Evolutionary conservation across 2,888 invertebrate species (phyloP), one percentile per base, ranked within the genome.

Genomic region (Archips crataeganus): DNA sequence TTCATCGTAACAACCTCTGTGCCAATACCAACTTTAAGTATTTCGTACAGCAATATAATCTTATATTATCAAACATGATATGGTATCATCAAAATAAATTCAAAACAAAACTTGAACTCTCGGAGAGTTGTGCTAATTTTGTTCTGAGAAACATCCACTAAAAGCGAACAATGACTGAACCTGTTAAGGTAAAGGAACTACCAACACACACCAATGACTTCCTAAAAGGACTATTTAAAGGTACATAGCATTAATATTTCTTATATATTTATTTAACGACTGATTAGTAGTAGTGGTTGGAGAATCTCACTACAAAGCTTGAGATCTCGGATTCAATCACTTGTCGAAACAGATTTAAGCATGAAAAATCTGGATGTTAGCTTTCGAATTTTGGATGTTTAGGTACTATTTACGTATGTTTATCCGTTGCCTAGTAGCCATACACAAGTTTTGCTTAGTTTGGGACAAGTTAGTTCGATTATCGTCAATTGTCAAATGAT

Each of bases 151-250:
- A 3, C 57, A 32, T 9, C 10, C 32, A 2, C 32, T 10, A 32
- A 1, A 10, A 57, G 11, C 57, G 8, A 11, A 11, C 9, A 57
- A 57, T 57, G 62, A 3, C 42, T 8, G 10, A 15, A 3, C 64
- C 47, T 8, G 34, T 64, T 23, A 64, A 64, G 34, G n/a, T 64
- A 11, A 32, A 49, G 49, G 49, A 47, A 64, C n/a, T 64, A 49
- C 32, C 64, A 15, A n/a, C 45, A 13, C 13, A 42, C 6, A 45
- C 62, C 45, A 23, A 63, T 45, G 42, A 63, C 2, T 1, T 23
- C 15, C 36, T 63, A 45, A 3, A 15, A 23, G 32, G 45, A 23
- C 10, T 63, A n/a, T 63, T 63, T 45, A 63, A 63, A 63, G 62
- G 62, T 63, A 62, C 8, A 23, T 10, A 42, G 15, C 8, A 42